Evolutionary conservation across 2,113 vertebrate species (phyloP), one percentile per base, ranked within the genome.

Genomic region (Centropristis striata): DNA sequence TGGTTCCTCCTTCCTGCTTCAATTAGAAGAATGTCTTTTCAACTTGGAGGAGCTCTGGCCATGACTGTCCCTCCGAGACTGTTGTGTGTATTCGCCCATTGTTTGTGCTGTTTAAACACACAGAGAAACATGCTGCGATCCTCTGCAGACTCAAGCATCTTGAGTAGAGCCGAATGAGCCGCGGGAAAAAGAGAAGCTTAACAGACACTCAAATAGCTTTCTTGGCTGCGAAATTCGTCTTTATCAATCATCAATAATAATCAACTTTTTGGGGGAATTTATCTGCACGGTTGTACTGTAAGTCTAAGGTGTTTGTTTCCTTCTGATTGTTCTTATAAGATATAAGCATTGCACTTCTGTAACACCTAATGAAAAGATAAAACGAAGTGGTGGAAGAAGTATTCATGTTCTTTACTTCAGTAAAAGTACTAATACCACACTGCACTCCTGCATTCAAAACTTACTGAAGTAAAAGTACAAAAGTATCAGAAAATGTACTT

Each of bases 1-100:
- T 57, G 69, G 58, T 67, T 53, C 65, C 63, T 80, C 47, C 63
- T 46, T 86, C 66, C 75, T 63, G 66, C 78, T 59, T 71, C 65
- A 50, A 21, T 42, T 51, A 8, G 37, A 78, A 37, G 59, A 84
- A 85, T 47, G 74, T 81, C 47, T 87, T 83, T 86, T 89, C 76
- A 88, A 64, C 51, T 71, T 90, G 73, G 57, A 75, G 68, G 81
- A 80, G 69, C 60, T n/a, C 79, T 86, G 76, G 64, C 67, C 54
- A 8, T 79, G 84, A 84, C 76, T 81, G 74, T 79, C 64, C 1
- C 75, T 80, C 60, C 25, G 12, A 61, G 23, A 18, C 57, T 12
- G 59, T 15, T 59, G 42, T 80, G 71, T 58, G 78, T 63, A 67
- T 80, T 78, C 61, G 65, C 46, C 61, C 21, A 54, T 82, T 87